phyloP scores from a whole-genome alignment of 2,888 invertebrate species.

The Pseudoips prasinana region DNA sequence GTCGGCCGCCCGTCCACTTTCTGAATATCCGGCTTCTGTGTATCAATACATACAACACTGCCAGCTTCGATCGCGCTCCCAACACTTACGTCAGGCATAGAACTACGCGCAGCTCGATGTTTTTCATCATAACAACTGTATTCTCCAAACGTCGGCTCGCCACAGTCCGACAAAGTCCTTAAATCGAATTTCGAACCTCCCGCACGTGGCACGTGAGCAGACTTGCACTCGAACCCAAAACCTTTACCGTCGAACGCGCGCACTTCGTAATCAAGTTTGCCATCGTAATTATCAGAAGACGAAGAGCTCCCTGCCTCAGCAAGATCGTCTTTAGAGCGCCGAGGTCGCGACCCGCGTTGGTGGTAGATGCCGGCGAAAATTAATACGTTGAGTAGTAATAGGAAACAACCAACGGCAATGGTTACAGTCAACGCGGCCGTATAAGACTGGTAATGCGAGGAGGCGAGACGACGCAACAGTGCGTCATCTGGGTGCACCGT shows the following conservation, averaged over 20 bases:
- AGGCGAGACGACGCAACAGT: slow-evolving; percentile 88
- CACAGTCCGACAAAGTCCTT: slow-evolving; percentile 77
- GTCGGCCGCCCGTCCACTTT: slow-evolving; percentile 62
- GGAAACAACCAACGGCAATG: slow-evolving; percentile 92
- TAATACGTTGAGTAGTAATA: slow-evolving; percentile 89
- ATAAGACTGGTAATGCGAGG: slow-evolving; percentile 93
- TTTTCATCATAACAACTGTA: slow-evolving; percentile 86
- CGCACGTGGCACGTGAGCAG: slow-evolving; percentile 76
- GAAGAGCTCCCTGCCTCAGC: slow-evolving; percentile 88
- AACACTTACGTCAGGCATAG: slow-evolving; percentile 83
- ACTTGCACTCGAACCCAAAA: slow-evolving; percentile 81
- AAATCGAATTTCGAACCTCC: slow-evolving; percentile 73
- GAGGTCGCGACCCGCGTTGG: slow-evolving; percentile 87
- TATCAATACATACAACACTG: slow-evolving; percentile 77
- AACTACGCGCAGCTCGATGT: slow-evolving; percentile 80
- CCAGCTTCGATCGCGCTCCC: slow-evolving; percentile 83
- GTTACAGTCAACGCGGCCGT: slow-evolving; percentile 94
- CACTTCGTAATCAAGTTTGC: slow-evolving; percentile 79
- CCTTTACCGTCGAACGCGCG: slow-evolving; percentile 79
- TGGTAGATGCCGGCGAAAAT: slow-evolving; percentile 95
- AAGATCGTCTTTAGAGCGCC: slow-evolving; percentile 89
- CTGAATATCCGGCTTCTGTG: slow-evolving; percentile 77
- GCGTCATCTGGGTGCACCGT: slow-evolving; percentile 84
- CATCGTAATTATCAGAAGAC: slow-evolving; percentile 84
- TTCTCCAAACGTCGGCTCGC: slow-evolving; percentile 82